These are phyloP conservation scores for Plebejus anna DNA, from an alignment of 2,888 invertebrate genomes.

Conservation along the genomic window DNA sequence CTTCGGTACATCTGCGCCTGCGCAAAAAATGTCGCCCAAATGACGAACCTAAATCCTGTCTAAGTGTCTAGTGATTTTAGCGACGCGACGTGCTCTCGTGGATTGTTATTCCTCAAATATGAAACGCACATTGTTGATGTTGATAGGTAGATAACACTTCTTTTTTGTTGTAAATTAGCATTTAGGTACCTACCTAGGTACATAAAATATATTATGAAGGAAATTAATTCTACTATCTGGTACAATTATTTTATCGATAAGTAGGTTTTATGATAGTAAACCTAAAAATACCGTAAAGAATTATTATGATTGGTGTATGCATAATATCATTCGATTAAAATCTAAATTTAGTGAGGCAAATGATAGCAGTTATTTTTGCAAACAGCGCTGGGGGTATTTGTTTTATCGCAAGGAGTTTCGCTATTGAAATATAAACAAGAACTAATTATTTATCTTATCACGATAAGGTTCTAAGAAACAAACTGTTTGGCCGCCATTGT, in stretches of 20 bases:
- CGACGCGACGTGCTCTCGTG: background rate
- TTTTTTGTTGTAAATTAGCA: background rate
- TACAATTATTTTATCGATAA: no score
- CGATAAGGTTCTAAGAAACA: slow-evolving; percentile 31
- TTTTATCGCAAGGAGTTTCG: slow-evolving; percentile 5
- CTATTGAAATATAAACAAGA: slow-evolving; percentile 1
- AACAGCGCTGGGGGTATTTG: background rate
- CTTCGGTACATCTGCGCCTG: slow-evolving; percentile 13
- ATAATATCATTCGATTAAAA: background rate
- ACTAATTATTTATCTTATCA: slow-evolving; percentile 28
- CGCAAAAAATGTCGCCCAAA: slow-evolving; percentile 20
- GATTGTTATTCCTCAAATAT: background rate
- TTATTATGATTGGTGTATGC: background rate
- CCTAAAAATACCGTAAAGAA: no score
- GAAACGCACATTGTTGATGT: background rate
- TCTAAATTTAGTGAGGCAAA: background rate
- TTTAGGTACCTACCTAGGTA: no score
- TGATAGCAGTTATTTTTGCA: background rate
- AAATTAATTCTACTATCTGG: no score
- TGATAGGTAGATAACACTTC: background rate
- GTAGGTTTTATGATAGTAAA: no score
- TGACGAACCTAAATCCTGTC: background rate
- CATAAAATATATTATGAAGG: no score
- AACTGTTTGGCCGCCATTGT: slow-evolving; percentile 35
- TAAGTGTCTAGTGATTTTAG: background rate